These are phyloP conservation scores for Notolabrus celidotus DNA, from an alignment of 2,797 vertebrate genomes.

Conservation along the genomic window DNA sequence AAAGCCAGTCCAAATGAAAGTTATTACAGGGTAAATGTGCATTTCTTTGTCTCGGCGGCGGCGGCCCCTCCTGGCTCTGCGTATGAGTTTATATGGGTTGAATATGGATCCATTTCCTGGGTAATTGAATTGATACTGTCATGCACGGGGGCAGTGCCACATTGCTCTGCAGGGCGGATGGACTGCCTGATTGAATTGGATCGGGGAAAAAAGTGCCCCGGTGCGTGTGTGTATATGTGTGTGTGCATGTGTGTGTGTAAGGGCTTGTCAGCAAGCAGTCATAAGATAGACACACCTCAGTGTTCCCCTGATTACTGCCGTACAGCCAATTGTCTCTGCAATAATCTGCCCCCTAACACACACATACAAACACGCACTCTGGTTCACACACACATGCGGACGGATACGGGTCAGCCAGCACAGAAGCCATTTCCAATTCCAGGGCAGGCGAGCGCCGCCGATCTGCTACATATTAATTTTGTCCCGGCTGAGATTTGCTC, in stretches of 20 bases:
- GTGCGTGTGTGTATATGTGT: slow-evolving; percentile 35
- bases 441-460: slow-evolving; percentile 86
- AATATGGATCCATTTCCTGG: slow-evolving; percentile 95
- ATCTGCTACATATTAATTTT: slow-evolving; percentile 99
- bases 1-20: slow-evolving; percentile 98
- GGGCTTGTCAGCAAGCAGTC: slow-evolving; percentile 85
- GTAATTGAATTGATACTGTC: slow-evolving; percentile 99
- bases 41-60: slow-evolving; percentile 92
- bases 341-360: slow-evolving; percentile 82
- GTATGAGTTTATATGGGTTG: slow-evolving; percentile 86
- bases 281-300: slow-evolving; percentile 90
- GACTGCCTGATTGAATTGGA: slow-evolving; percentile 93
- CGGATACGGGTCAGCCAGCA: slow-evolving; percentile 75
- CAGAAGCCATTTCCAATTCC: slow-evolving; percentile 90
- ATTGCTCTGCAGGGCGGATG: slow-evolving; percentile 90
- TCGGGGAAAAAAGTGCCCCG: slow-evolving; percentile 78
- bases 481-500: slow-evolving; percentile 92
- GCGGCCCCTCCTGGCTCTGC: slow-evolving; percentile 72
- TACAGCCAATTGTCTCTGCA: slow-evolving; percentile 89
- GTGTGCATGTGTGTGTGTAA: slow-evolving; percentile 39
- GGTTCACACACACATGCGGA: slow-evolving; percentile 32
- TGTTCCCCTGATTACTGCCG: slow-evolving; percentile 93
- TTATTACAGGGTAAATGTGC: slow-evolving; percentile 98
- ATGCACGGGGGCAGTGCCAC: slow-evolving; percentile 92
- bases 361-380: slow-evolving; percentile 1